Evolutionary conservation across 2,888 invertebrate genomes (phyloP), one percentile per base, ranked within the genome.

Genomic region (Hirudinaria manillensis): DNA sequence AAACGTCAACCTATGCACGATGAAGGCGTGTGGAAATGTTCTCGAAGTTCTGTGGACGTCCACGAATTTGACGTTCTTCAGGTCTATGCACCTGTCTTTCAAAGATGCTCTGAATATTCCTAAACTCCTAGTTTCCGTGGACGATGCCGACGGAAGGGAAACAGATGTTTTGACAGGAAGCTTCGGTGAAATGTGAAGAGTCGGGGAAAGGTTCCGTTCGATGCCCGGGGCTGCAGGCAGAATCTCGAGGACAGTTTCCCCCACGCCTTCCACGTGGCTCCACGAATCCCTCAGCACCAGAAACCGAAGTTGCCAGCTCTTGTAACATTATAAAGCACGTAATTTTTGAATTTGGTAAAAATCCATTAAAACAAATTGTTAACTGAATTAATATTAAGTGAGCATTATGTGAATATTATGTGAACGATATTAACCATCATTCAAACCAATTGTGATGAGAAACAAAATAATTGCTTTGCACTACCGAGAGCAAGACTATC

Each of bases 271-370:
- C 45, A 38, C 71, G 21, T 76, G 51, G 4, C 76, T 77, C 70
- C 70, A 74, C n/a, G 67, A 65, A 32, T 77, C 77, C 21, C 77
- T 72, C 70, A 77, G 34, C 27, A 76, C 74, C 36, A 77, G 61
- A 34, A 36, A 70, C 27, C 76, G 56, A 29, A 70, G 67, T 36
- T 77, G 76, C 77, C 77, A 77, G 27, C 73, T 71, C 77, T 77
- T 67, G 10, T 36, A 34, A 32, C 3, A 27, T 67, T 21, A 34
- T 27, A 29, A 36, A 36, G 6, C 13, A 7, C 27, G 7, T 32
- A 4, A 68, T 34, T 32, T 34, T 68, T 68, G 68, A 13, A 34
- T 29, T 13, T 29, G 16, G 4, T 34, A 68, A 68, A 3, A 36
- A 21, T 68, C n/a, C 10, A 36, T 24, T 34, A n/a, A 27, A 27